Base-by-base conservation (phyloP, 2,888 invertebrate species). In the Therioaphis trifolii region DNA sequence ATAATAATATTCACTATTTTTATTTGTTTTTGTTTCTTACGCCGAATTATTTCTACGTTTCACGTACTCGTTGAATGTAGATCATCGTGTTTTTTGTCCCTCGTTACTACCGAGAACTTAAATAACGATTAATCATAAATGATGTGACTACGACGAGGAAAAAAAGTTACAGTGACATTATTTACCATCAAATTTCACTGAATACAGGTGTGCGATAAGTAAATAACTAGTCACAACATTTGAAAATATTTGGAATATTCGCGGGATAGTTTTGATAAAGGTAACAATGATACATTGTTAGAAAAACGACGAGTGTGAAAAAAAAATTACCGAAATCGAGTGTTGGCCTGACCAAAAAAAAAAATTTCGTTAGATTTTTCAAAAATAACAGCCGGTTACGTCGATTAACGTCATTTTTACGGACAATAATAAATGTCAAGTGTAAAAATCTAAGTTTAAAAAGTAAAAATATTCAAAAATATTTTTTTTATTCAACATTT, bases 401-500 rank as follows among this genome's bases (percentile, higher is more conserved):
- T 24, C 18, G 24, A 46, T 46, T 43, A 24, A 69, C 21, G 21
- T 68, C 14, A 0, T 68, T 46, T 24, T 43, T 27, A n/a, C 2
- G 12, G 11, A 49, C 46, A 46, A 18, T n/a, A n/a, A n/a, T n/a
- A n/a, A n/a, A n/a, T n/a, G n/a, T n/a, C n/a, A n/a, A n/a, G n/a
- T n/a, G n/a, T 46, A 15, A 35, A 69, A 24, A n/a, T n/a, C 24
- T 24, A 69, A 46, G 18, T 9, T 35, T 46, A 46, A 46, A 43
- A 27, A 46, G 71, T 71, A 72, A 27, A 49, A 49, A 72, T 49
- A 72, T 72, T 72, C 21, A 69, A 14, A n/a, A n/a, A n/a, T n/a
- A n/a, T n/a, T n/a, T n/a, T n/a, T n/a, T 43, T 43, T 43, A 9
- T 43, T 43, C 11, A 14, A 15, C 71, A 14, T 46, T 12, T 2